A percentile compares a stretch with the other conserved stretches of the same genome.
Evolutionary conservation across 2,888 invertebrate genomes (phyloP).

Genomic region (Machimus atricapillus): DNA sequence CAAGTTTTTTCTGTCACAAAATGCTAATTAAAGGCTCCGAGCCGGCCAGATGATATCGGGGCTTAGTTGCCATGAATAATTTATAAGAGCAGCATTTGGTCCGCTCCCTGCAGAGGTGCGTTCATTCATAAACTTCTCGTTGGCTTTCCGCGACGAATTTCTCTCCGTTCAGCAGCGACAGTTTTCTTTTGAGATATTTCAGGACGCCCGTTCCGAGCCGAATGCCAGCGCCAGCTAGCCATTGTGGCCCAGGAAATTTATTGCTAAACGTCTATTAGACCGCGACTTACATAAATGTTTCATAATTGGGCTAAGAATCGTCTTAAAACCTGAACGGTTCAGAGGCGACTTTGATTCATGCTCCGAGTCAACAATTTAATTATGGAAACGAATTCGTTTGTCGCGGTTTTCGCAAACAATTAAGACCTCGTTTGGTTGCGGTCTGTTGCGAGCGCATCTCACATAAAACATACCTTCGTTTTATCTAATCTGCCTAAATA

Average conservation of each 20-base stretch:
- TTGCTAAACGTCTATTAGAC: not conserved
- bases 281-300: not conserved
- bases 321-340: not conserved
- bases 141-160: conserved; percentile 25
- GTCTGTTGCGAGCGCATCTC: not conserved
- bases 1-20: conserved; percentile 28
- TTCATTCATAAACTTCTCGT: conserved; percentile 32
- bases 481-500: not conserved
- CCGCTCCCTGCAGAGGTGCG: not conserved
- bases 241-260: not conserved
- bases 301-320: not conserved
- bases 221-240: not conserved
- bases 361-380: not conserved
- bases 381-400: not conserved
- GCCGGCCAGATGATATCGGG: conserved; percentile 25
- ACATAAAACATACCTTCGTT: not conserved
- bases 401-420: not conserved
- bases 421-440: not conserved
- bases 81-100: conserved; percentile 27
- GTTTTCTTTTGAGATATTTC: conserved; percentile 12
- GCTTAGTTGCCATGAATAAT: conserved; percentile 27
- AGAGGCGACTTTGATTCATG: not conserved
- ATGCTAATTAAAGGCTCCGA: conserved; percentile 30
- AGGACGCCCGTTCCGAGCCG: not conserved
- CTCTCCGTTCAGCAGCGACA: not conserved